These are phyloP conservation scores for Scopus umbretta DNA, from an alignment of 2,113 vertebrate genomes.

Conservation along the genomic window DNA sequence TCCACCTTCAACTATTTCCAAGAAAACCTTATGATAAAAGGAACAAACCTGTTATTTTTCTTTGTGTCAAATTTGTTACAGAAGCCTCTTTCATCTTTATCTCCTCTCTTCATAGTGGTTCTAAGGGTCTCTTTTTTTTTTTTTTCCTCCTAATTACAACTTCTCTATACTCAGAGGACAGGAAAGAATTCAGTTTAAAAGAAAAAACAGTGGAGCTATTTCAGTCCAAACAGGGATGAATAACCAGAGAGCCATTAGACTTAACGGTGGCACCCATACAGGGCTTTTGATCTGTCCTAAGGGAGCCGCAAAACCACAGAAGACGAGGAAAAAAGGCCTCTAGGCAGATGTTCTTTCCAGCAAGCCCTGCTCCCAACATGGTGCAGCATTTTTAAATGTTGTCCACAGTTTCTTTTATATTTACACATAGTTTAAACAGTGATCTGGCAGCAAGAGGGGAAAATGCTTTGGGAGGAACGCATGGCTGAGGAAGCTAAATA, in stretches of 20 bases:
- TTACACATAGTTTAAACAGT: slow-evolving; percentile 61
- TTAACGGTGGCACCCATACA: not conserved
- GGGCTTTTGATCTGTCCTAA: not conserved
- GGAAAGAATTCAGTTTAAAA: not conserved
- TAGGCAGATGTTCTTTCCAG: slow-evolving; percentile 10
- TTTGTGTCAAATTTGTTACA: not conserved
- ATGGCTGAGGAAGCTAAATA: slow-evolving; percentile 54
- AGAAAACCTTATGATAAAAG: not conserved
- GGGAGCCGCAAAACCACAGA: not conserved
- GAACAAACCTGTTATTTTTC: not conserved
- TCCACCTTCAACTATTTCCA: not conserved
- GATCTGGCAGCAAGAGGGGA: slow-evolving; percentile 55
- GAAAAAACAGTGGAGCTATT: not conserved
- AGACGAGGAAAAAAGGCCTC: not conserved
- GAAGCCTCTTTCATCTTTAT: not conserved
- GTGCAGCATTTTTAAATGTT: not conserved
- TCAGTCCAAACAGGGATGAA: not conserved
- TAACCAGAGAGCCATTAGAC: not conserved
- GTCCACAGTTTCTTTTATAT: slow-evolving; percentile 9
- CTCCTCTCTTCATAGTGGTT: not conserved
- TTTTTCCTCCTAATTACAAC: not conserved
- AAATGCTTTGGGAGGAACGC: slow-evolving; percentile 38
- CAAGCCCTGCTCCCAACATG: not conserved
- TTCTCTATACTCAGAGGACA: not conserved
- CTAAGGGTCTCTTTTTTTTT: not conserved